A percentile compares a stretch with the other conserved stretches of the same genome.
These are phyloP conservation scores for Hystrix brachyura DNA, from an alignment of 2,113 vertebrate genomes.

Conservation along the genomic window DNA sequence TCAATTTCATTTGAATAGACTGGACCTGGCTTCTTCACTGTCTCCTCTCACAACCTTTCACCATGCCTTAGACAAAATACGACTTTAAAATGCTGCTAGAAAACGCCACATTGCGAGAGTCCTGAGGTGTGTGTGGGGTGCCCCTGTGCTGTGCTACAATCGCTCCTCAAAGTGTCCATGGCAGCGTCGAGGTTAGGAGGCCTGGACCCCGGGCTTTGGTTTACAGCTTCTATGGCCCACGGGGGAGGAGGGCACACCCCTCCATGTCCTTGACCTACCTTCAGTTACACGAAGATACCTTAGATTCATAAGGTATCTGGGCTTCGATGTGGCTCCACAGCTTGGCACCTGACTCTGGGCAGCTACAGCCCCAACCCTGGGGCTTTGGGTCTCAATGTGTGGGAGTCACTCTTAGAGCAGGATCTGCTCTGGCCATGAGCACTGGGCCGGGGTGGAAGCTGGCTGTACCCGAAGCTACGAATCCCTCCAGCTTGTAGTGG, in stretches of 20 bases:
- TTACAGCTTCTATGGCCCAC: not conserved
- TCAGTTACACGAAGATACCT: not conserved
- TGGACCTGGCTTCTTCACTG: not conserved
- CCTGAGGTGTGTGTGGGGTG: not conserved
- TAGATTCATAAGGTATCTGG: not conserved
- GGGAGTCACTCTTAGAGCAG: not conserved
- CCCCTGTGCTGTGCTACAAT: not conserved
- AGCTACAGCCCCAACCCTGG: not conserved
- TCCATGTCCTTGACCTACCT: conserved; percentile 13
- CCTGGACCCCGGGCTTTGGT: not conserved
- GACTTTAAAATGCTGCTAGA: not conserved
- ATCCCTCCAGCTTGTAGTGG: not conserved
- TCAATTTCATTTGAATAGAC: not conserved
- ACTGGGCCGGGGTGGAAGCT: not conserved
- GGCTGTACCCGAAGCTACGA: not conserved
- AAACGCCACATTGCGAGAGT: not conserved
- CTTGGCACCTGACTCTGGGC: not conserved
- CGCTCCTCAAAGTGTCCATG: not conserved
- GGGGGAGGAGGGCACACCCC: not conserved
- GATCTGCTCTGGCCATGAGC: not conserved
- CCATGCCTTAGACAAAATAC: not conserved
- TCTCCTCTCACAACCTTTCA: not conserved
- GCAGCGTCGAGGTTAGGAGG: not conserved
- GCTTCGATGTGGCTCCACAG: not conserved
- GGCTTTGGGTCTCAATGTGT: not conserved